phyloP scores from a whole-genome alignment of 2,888 invertebrate species.

The Germaria angustata region DNA sequence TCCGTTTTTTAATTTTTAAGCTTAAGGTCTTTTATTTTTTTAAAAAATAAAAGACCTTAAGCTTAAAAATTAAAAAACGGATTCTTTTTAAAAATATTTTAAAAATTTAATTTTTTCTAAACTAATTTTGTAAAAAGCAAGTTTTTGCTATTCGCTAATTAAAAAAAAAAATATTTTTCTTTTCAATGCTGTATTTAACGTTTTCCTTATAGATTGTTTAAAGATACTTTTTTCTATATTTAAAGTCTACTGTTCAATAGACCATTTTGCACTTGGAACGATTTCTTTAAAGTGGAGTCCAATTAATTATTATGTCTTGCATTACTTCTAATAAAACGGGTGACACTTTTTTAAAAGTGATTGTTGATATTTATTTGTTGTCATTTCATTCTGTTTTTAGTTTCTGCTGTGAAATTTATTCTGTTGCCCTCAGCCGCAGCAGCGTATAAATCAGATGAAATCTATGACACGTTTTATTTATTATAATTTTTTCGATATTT shows the following conservation, averaged over 20 bases:
- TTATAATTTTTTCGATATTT: slow-evolving; percentile 17
- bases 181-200: background rate
- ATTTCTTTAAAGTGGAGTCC: background rate
- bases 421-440: slow-evolving; percentile 2
- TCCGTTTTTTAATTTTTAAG: no score
- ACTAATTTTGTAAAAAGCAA: no score
- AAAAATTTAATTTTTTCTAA: no score
- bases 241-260: no score
- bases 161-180: background rate
- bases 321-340: slow-evolving; percentile 19
- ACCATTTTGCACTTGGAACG: background rate
- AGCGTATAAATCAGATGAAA: slow-evolving; percentile 59
- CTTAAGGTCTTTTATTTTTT: no score
- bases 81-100: no score
- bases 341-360: slow-evolving; percentile 49
- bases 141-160: no score
- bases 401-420: slow-evolving; percentile 7
- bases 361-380: slow-evolving; percentile 38
- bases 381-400: background rate
- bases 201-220: no score
- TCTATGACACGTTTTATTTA: slow-evolving; percentile 60
- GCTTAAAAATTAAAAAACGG: no score
- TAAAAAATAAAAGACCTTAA: no score
- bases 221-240: no score
- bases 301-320: background rate